Base-by-base conservation (phyloP, 2,797 vertebrate species). In the Mormyrops attenuatus region DNA sequence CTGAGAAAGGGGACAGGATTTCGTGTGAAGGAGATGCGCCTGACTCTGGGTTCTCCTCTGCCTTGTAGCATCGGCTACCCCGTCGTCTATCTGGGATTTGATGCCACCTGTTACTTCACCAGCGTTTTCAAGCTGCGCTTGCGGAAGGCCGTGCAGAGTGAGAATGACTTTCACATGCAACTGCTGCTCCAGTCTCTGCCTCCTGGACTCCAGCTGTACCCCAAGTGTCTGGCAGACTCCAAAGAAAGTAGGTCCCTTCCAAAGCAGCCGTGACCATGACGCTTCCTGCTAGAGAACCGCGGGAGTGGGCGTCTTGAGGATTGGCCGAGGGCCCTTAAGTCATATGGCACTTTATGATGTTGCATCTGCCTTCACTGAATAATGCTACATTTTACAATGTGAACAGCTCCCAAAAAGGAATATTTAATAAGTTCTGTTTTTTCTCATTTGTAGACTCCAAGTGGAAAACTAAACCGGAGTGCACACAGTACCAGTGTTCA, bases 91-190 rank as follows among this genome's bases (percentile, higher is more conserved):
- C 92, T 97, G 92, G 96, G 96, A 55, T 97, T 97, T 90, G 96
- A 97, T 90, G 96, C 95, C 92, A 96, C 96, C 89, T 97, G 96
- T 93, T 97, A 97, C 93, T 96, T 97, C 94, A 95, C 95, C 91
- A 96, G 95, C 92, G 94, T 96, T 91, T 95, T 97, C 50, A 97
- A 96, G 93, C 93, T 96, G 92, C 95, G 96, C 55, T 94, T 95
- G 52, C 96, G 96, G 93, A 97, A 96, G 92, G 94, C 95, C 0
- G 95, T 96, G 89, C 95, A 94, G 92, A 96, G 92, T 6, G 95
- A 96, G 80, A 96, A 95, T 3, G 94, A 96, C 92, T 95, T 96
- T 91, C 96, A 96, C 93, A 92, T 96, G 95, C 96, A 96, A 92
- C 94, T 97, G 44, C 94, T 96, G 91, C 95, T 95, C 92, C 95